These are phyloP conservation scores for Orthonyx spaldingii DNA, from an alignment of 2,113 vertebrate species.

Conservation along the genomic window DNA sequence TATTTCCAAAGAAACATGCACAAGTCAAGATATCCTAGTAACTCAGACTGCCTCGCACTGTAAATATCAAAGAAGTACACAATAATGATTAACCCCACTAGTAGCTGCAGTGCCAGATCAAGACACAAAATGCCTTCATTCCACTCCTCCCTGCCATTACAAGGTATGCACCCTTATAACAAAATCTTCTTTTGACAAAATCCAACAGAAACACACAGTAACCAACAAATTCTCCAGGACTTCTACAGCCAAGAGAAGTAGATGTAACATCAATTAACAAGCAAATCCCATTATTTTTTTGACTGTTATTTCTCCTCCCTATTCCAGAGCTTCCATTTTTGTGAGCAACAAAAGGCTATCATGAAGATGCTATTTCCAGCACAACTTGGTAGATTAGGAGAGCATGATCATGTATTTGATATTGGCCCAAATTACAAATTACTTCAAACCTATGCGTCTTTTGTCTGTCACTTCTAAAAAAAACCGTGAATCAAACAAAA, in stretches of 20 bases:
- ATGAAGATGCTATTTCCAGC: neutral
- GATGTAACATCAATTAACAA: neutral
- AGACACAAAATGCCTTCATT: neutral
- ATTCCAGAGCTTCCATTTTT: neutral
- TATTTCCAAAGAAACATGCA: neutral
- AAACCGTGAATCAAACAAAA: neutral
- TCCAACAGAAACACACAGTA: neutral
- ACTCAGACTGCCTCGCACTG: neutral
- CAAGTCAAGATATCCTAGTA: neutral
- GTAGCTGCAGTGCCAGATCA: neutral
- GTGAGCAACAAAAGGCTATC: neutral
- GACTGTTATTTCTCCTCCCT: neutral
- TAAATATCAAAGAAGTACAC: neutral
- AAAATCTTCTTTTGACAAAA: neutral
- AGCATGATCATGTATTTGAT: neutral
- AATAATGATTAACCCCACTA: neutral
- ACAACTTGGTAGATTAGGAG: neutral
- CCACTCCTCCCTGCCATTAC: neutral
- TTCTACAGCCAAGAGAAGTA: neutral
- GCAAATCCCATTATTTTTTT: neutral
- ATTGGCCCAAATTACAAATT: conserved; percentile 35
- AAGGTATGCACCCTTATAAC: neutral
- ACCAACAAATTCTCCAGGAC: neutral
- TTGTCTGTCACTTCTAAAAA: conserved; percentile 43
- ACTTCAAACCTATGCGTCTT: conserved; percentile 11